Evolutionary conservation across 2,797 vertebrate genomes (phyloP), one percentile per base, ranked within the genome.

Genomic region (Echiichthys vipera): DNA sequence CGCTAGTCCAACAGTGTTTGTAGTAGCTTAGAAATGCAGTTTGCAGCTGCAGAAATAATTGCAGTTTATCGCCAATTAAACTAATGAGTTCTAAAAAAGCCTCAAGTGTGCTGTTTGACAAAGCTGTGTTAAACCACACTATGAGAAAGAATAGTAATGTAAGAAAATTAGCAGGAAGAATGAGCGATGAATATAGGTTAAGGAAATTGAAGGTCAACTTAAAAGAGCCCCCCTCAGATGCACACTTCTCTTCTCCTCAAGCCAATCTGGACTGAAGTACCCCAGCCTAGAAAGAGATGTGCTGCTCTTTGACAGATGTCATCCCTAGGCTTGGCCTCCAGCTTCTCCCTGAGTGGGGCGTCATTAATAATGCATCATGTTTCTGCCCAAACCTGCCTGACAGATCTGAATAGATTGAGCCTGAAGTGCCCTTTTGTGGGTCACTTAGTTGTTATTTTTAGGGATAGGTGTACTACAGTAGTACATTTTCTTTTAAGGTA

Each of bases 31-130:
- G 71, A 86, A 86, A 87, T 89, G 87, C 80, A 81, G 77, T 91
- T 91, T 92, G 86, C 90, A 93, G 91, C 91, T 92, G 91, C 78
- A 90, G 84, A 93, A 94, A 92, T 93, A 93, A 94, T 94, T 91
- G 91, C 89, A 80, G 83, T 93, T 93, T 93, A 95, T 91, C 93
- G 92, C 89, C 92, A 95, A 94, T 95, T 94, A 94, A 92, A 92
- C 89, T 94, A 95, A 95, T 93, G 91, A 94, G 93, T 90, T 91
- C 83, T 85, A 89, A 91, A 93, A 94, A 84, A 90, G 89, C 93
- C 93, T 84, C 78, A 78, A 94, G 94, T 88, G 89, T 85, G 84
- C 72, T 91, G 83, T 90, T 72, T 88, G 86, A 92, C 83, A 92
- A 92, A 90, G 79, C 80, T 83, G 81, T 47, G 55, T 70, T 69